Evolutionary conservation across 2,888 invertebrate species (phyloP), one percentile per base, ranked within the genome.

Genomic region (Diachrysia chrysitis): DNA sequence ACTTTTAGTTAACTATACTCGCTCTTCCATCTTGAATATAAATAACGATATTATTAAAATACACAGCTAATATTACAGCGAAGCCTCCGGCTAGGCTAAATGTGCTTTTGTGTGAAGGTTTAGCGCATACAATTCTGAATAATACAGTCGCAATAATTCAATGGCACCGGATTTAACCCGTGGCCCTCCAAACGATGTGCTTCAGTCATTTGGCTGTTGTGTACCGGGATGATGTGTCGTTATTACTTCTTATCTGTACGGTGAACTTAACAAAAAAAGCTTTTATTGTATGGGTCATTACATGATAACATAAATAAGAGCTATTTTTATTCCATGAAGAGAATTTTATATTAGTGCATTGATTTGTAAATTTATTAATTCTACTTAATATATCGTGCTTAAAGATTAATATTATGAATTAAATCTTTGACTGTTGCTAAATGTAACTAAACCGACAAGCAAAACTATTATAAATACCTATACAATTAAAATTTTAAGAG

Each of bases 71-170:
- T 72, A 77, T 29, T 72, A 51, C 55, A 72, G 56, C 29, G 4
- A 42, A 9, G 29, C 65, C 66, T 48, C 14, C 9, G 48, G 61
- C 56, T 73, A 42, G 32, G 19, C 53, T 37, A 59, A 71, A 75
- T 66, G 73, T 56, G 62, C 56, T 72, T 62, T 72, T 77, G 57
- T 66, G 48, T 35, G 58, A 46, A 23, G 54, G 37, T 37, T 29
- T 58, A 61, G 58, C 51, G 66, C 72, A 73, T 72, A 73, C 58
- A 73, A 73, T 65, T 35, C 37, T 60, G 63, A 57, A 74, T 75
- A 78, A 73, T 62, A 51, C 63, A 58, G 78, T 58, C 63, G 65
- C 78, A 78, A 75, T 73, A 77, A 66, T 73, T 73, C 78, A 73
- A 73, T 77, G 53, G 62, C 51, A 9, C 54, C 62, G 73, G 66